These are phyloP conservation scores for Polyergus mexicanus DNA, from an alignment of 1,140 invertebrate species.

Conservation along the genomic window DNA sequence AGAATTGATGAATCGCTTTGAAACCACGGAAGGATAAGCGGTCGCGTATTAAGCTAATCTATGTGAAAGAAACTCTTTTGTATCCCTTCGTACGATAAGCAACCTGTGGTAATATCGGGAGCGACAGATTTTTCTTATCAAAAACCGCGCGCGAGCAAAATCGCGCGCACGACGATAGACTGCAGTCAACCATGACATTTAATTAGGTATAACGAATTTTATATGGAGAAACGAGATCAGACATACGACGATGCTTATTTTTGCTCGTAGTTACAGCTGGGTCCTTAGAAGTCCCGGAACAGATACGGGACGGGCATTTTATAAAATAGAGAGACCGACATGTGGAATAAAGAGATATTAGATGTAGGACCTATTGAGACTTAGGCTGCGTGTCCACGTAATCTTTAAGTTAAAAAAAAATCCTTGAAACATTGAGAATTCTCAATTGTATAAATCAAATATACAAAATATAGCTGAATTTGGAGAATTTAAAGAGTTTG, in stretches of 20 bases:
- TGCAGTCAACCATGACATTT: conserved; percentile 67
- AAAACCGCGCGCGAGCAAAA: conserved; percentile 10
- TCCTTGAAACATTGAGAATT: background rate
- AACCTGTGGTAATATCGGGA: conserved; percentile 3
- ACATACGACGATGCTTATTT: conserved; percentile 57
- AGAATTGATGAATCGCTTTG: conserved; percentile 8
- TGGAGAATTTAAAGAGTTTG: background rate
- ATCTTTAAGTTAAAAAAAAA: background rate
- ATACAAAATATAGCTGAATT: background rate
- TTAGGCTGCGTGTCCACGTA: conserved; percentile 20
- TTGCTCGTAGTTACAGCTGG: conserved; percentile 55
- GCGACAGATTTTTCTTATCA: conserved; percentile 40
- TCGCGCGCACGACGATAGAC: conserved; percentile 55
- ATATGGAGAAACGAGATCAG: conserved; percentile 41
- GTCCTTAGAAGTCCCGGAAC: background rate
- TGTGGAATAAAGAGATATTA: conserved; percentile 4
- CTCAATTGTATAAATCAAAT: conserved; percentile 4
- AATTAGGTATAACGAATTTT: conserved; percentile 72
- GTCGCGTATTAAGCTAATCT: background rate
- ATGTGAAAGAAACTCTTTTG: conserved; percentile 23
- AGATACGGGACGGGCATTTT: conserved; percentile 13
- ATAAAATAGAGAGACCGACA: conserved; percentile 1
- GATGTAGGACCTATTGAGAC: background rate
- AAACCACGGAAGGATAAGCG: background rate
- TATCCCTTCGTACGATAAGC: conserved; percentile 28